Base-by-base conservation (phyloP, 2,888 invertebrate species). In the Torymus auratus region DNA sequence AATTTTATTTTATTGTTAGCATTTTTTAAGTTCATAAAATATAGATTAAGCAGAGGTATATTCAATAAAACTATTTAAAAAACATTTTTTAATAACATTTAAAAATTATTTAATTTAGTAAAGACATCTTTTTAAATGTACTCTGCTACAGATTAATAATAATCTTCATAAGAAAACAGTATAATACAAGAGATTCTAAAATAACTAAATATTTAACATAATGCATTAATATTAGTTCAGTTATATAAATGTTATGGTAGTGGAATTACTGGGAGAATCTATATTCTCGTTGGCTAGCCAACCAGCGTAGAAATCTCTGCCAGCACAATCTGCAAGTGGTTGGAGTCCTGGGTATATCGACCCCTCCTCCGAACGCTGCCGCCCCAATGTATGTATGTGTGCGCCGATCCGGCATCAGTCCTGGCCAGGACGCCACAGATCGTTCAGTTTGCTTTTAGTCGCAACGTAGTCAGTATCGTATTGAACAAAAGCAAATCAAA, bases 351-450 rank as follows among this genome's bases (percentile, higher is more conserved):
- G 79, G 83, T 81, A 80, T 81, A 83, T 83, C 83, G 79, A 83
- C 79, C 83, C 83, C 81, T 82, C 77, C 83, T 79, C 79, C 78
- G 58, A 81, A 81, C 64, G 72, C 75, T 76, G 23, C 79, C 76
- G 69, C 80, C 80, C 78, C 75, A 78, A 78, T 62, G 67, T 67
- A 23, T 78, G 69, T 80, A 64, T 77, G 70, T 82, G 80, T 76
- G 78, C 64, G 86, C 87, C 85, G 86, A 85, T 85, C 84, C 82
- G 82, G 87, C 88, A 84, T 87, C 88, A 84, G 86, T 90, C 90
- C 90, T 90, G 89, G 86, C 86, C 89, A 90, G 90, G 90, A 90
- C 87, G 88, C 86, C 85, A 86, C 85, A 76, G 85, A 87, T 89
- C 76, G 85, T 87, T 81, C 91, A 91, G 91, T 91, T 87, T 86